Percentiles rank a stretch among this genome's conserved stretches.
These are phyloP conservation scores for Plutella xylostella DNA, from an alignment of 2,888 invertebrate species.

Conservation along the genomic window DNA sequence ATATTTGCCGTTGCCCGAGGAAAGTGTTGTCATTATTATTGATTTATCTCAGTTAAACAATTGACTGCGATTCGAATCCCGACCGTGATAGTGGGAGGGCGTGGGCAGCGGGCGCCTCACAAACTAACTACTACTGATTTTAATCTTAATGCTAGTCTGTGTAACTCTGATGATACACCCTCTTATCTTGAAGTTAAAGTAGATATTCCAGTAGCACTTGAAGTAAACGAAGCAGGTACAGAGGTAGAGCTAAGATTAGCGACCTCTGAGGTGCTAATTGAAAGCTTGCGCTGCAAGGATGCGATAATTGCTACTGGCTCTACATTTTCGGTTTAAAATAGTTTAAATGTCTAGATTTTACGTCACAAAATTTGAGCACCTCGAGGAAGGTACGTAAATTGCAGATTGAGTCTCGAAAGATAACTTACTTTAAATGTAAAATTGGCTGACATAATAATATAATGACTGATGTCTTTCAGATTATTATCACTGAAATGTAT, in stretches of 20 bases:
- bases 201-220: neutral
- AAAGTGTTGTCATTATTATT: conserved; percentile 30
- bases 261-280: conserved; percentile 48
- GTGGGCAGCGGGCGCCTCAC: conserved; percentile 34
- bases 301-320: conserved; percentile 6
- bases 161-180: neutral
- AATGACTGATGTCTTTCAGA: too few species aligned
- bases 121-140: neutral
- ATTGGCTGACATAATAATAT: too few species aligned
- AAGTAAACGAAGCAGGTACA: neutral
- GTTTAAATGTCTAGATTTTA: too few species aligned
- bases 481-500: too few species aligned
- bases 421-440: too few species aligned
- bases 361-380: too few species aligned
- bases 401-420: too few species aligned
- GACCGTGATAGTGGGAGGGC: conserved; percentile 19
- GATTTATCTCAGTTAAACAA: conserved; percentile 32
- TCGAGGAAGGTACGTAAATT: too few species aligned
- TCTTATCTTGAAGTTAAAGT: neutral
- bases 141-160: neutral
- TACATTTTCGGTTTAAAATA: neutral
- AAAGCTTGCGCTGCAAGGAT: conserved; percentile 19
- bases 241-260: conserved; percentile 6
- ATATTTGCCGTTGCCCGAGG: conserved; percentile 27
- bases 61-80: conserved; percentile 21